Percentiles rank a stretch among this genome's conserved stretches.
These are phyloP conservation scores for Torymus aiolomorphi DNA, from an alignment of 2,888 invertebrate species.

Conservation along the genomic window DNA sequence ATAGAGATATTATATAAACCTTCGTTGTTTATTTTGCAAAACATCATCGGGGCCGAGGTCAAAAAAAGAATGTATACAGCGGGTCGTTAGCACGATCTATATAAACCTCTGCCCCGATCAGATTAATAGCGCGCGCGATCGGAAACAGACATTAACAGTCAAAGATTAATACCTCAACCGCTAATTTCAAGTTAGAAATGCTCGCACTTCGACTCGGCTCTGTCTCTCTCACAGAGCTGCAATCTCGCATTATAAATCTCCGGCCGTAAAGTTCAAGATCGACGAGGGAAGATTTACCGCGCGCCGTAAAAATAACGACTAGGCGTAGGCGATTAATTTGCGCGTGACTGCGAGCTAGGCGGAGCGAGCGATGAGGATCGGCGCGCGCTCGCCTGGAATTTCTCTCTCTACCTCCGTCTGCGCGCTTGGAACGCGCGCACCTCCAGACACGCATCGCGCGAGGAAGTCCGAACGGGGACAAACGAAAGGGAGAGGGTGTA, in stretches of 20 bases:
- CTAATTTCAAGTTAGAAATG: conserved; percentile 14
- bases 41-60: too few relatives aligned
- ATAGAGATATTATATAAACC: too few relatives aligned
- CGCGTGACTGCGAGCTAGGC: conserved; percentile 24
- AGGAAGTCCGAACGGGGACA: conserved; percentile 26
- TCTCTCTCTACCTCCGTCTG: neutral
- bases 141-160: neutral
- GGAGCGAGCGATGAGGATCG: neutral
- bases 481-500: conserved; percentile 41
- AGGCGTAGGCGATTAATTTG: conserved; percentile 31
- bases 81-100: too few relatives aligned
- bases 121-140: neutral
- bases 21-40: too few relatives aligned
- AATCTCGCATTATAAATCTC: neutral
- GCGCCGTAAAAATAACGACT: conserved; percentile 21
- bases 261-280: conserved; percentile 20
- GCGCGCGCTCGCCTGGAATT: conserved; percentile 4
- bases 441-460: conserved; percentile 1
- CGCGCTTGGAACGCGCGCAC: neutral
- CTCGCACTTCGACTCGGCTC: neutral
- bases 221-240: neutral
- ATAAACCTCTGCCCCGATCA: too few relatives aligned
- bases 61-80: too few relatives aligned
- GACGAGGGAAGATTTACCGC: conserved; percentile 9
- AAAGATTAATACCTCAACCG: neutral